Base-by-base conservation (phyloP, 1,140 invertebrate genomes). In the Hetaerina americana region DNA sequence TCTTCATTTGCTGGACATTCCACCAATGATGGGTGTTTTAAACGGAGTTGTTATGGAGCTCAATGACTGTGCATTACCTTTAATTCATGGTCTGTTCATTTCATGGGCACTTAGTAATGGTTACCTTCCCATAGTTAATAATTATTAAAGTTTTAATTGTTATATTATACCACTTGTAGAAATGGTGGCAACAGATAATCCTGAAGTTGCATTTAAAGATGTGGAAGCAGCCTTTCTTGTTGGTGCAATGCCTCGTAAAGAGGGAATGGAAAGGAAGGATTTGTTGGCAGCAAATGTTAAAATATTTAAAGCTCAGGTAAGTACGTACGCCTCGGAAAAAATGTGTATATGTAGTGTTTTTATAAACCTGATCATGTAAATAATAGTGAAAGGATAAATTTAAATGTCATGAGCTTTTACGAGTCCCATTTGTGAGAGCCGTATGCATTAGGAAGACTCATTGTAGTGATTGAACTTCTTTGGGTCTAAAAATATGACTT, bases 231-330 rank as follows among this genome's bases (percentile, higher is more conserved):
- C 96, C n/a, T 98, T 99, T 79, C 84, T 99, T 67, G 96, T 99
- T 49, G 98, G 98, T 66, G 91, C 98, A 5, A 99, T 99, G 97
- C 98, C 98, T 0, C 88, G 98, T 22, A 93, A 91, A 78, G 93
- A 99, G 79, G 97, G 97, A 66, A 99, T 99, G 98, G 97, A 99
- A 80, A 87, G 98, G 57, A 99, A 99, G 82, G 98, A 99, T 80
- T 81, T 94, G 26, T 82, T 97, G 27, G 91, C 94, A 49, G 97
- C 97, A 8, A 99, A 99, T 85, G 96, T 99, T 5, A 96, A 96
- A 80, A 99, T 99, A 77, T 99, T 99, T 82, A 98, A 98, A 84
- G 91, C 89, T 40, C 92, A 93, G 74, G 79, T 81, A 76, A 69
- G 71, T 72, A 15, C 22, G 3, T 10, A 57, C 22, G 15, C 40